A percentile compares a stretch with the other conserved stretches of the same genome.
These are phyloP conservation scores for Abrostola tripartita DNA, from an alignment of 2,888 invertebrate genomes.

Conservation along the genomic window DNA sequence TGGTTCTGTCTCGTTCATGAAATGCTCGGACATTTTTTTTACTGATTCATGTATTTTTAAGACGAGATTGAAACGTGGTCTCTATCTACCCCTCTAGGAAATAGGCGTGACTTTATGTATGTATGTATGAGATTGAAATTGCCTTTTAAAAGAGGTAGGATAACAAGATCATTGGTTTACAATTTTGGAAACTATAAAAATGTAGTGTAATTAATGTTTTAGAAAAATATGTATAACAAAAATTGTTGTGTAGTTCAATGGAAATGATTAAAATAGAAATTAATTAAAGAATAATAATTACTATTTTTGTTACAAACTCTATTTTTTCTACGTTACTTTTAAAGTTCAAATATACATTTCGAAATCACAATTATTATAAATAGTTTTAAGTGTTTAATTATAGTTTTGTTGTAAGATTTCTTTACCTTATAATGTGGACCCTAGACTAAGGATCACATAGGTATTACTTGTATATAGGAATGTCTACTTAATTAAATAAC, in stretches of 20 bases:
- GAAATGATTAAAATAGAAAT: background rate
- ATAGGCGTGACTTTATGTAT: no score
- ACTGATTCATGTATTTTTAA: no score
- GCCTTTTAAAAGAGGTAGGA: no score
- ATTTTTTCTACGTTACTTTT: conserved; percentile 23
- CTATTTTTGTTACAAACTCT: background rate
- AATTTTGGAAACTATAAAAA: background rate
- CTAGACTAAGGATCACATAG: background rate
- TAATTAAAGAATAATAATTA: background rate
- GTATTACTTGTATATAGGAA: conserved; percentile 4
- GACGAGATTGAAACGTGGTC: no score
- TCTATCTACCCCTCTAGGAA: no score
- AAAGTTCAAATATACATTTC: conserved; percentile 2
- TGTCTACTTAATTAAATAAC: conserved; percentile 4
- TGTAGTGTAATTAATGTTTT: background rate
- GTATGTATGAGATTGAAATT: no score
- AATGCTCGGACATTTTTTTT: no score
- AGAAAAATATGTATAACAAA: conserved; percentile 2
- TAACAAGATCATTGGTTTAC: background rate
- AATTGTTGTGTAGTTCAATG: conserved; percentile 1
- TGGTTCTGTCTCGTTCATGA: no score
- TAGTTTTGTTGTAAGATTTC: background rate
- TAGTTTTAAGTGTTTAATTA: conserved; percentile 15
- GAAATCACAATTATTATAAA: conserved; percentile 38
- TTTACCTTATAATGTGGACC: background rate